These are phyloP conservation scores for Caenorhabditis drosophilae DNA, from an alignment of 2,888 invertebrate species.

Conservation along the genomic window DNA sequence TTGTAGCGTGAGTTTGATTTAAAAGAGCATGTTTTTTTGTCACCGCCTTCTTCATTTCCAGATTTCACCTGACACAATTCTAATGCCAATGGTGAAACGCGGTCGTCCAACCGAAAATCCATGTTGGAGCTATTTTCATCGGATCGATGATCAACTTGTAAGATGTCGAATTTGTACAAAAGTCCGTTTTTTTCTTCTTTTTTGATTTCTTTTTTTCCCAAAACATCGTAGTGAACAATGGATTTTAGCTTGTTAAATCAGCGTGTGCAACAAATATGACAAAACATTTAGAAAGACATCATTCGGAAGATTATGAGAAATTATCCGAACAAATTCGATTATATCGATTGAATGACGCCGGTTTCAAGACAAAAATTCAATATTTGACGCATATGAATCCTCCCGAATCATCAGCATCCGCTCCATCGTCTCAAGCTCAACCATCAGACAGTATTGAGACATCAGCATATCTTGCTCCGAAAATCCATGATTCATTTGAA, in stretches of 20 bases:
- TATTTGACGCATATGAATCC: conserved; percentile 3
- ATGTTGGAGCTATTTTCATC: conserved; percentile 53
- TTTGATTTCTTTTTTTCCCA: neutral
- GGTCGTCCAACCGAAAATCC: conserved; percentile 57
- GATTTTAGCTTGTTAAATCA: conserved; percentile 51
- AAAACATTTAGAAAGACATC: conserved; percentile 57
- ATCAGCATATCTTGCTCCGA: neutral
- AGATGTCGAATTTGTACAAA: conserved; percentile 50
- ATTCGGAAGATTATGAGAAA: conserved; percentile 47
- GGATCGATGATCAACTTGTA: conserved; percentile 53
- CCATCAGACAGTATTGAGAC: neutral
- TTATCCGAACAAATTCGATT: conserved; percentile 33
- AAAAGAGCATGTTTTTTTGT: neutral
- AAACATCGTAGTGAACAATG: no score
- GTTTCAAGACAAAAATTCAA: neutral
- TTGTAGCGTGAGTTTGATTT: neutral
- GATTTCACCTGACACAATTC: conserved; percentile 28
- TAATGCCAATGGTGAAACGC: conserved; percentile 41
- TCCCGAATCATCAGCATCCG: neutral
- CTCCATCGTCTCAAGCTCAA: no score
- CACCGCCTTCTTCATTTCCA: neutral
- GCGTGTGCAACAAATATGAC: conserved; percentile 62
- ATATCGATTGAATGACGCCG: conserved; percentile 18
- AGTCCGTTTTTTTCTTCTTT: conserved; percentile 11
- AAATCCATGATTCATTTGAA: neutral